phyloP scores from a whole-genome alignment of 2,888 invertebrate genomes.

The Cylindroiulus punctatus region DNA sequence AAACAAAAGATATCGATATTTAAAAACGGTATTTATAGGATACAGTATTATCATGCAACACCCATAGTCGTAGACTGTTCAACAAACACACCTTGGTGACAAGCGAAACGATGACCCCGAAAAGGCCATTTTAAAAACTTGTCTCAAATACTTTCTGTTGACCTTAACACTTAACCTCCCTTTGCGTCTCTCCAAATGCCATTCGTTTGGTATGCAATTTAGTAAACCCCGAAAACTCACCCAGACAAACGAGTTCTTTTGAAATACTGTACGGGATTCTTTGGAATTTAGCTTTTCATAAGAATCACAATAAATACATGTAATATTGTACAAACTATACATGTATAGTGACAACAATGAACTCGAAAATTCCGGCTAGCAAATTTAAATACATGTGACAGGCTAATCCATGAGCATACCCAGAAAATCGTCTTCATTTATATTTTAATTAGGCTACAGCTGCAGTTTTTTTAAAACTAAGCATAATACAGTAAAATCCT shows the following conservation, averaged over 20 bases:
- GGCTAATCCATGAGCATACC: background rate
- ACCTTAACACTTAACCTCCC: conserved; percentile 35
- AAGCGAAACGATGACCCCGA: background rate
- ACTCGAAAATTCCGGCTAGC: background rate
- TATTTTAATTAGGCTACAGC: too few species aligned
- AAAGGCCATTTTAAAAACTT: conserved; percentile 6
- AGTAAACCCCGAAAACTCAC: background rate
- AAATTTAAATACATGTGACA: background rate
- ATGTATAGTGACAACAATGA: background rate
- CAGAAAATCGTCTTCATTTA: background rate
- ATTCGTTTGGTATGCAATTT: conserved; percentile 38
- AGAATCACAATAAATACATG: background rate
- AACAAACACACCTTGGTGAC: conserved; percentile 14
- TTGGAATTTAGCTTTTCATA: conserved; percentile 38
- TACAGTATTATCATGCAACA: background rate
- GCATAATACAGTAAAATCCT: too few species aligned
- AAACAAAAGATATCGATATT: too few species aligned
- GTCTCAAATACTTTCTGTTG: conserved; percentile 5
- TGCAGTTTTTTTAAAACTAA: too few species aligned
- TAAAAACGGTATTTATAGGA: too few species aligned
- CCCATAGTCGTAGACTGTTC: background rate
- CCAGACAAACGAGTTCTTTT: conserved; percentile 31
- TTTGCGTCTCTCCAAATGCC: conserved; percentile 33
- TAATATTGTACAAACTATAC: background rate
- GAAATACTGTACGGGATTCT: background rate